phyloP scores from a whole-genome alignment of 2,888 invertebrate species.

The Rhaphigaster nebulosa region DNA sequence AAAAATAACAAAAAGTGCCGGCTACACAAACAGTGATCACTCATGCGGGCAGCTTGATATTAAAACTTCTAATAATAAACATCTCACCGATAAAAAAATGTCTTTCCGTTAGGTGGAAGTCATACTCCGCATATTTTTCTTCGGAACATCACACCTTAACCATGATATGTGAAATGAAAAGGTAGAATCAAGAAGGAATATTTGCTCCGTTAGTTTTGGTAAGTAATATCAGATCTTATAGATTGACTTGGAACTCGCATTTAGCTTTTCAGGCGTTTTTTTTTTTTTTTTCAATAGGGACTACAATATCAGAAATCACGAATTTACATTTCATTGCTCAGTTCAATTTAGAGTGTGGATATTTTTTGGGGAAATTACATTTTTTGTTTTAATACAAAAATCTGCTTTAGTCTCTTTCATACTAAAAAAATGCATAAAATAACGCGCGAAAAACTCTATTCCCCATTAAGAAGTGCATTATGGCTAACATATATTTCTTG shows the following conservation, averaged over 20 bases:
- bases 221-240: background rate
- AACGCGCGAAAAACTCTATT: too few relatives aligned
- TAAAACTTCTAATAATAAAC: background rate
- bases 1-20: background rate
- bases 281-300: too few relatives aligned
- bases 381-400: too few relatives aligned
- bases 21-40: background rate
- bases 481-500: too few relatives aligned
- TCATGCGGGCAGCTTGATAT: constrained; percentile 29
- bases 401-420: too few relatives aligned
- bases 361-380: too few relatives aligned
- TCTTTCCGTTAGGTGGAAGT: background rate
- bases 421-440: too few relatives aligned
- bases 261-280: too few relatives aligned
- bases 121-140: background rate
- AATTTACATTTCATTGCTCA: too few relatives aligned
- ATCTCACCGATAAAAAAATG: background rate
- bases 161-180: background rate
- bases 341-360: too few relatives aligned
- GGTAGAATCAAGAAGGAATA: background rate
- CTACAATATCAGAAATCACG: too few relatives aligned
- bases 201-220: background rate
- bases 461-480: too few relatives aligned
- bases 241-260: background rate
- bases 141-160: background rate